Conservation (phyloP, 2,888 invertebrate genomes). For the Corbicula japonica region DNA sequence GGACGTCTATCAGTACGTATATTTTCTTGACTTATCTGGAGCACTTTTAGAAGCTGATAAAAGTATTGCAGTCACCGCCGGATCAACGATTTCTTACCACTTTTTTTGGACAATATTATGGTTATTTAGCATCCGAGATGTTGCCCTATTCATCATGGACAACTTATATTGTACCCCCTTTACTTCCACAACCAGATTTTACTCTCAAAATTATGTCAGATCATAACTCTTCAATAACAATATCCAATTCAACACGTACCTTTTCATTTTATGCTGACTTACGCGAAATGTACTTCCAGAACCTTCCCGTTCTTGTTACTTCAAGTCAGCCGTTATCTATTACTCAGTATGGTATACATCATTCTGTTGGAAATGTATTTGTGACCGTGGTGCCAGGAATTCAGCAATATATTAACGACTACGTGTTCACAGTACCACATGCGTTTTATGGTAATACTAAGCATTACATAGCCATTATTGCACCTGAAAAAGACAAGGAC, state of each 20-base stretch:
- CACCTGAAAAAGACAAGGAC: not conserved
- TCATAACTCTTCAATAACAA: not conserved
- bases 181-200: constrained; percentile 4
- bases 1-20: constrained; percentile 19
- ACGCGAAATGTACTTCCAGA: not conserved
- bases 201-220: not conserved
- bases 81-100: constrained; percentile 1
- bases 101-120: too few species aligned
- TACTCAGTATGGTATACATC: constrained; percentile 3
- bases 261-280: too few species aligned
- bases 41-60: not conserved
- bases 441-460: constrained; percentile 6
- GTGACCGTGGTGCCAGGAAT: constrained; percentile 18
- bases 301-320: not conserved
- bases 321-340: constrained; percentile 1
- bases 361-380: not conserved
- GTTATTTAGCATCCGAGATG: constrained; percentile 4
- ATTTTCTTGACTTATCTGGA: constrained; percentile 1
- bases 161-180: constrained; percentile 19
- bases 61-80: not conserved
- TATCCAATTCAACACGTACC: too few species aligned
- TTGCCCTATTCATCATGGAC: constrained; percentile 5
- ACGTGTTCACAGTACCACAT: constrained; percentile 7
- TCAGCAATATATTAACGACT: constrained; percentile 16
- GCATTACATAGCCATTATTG: constrained; percentile 15